Percentiles rank a stretch among this genome's conserved stretches.
Conservation (phyloP, 2,113 vertebrate species). For the Hyaena hyaena region DNA sequence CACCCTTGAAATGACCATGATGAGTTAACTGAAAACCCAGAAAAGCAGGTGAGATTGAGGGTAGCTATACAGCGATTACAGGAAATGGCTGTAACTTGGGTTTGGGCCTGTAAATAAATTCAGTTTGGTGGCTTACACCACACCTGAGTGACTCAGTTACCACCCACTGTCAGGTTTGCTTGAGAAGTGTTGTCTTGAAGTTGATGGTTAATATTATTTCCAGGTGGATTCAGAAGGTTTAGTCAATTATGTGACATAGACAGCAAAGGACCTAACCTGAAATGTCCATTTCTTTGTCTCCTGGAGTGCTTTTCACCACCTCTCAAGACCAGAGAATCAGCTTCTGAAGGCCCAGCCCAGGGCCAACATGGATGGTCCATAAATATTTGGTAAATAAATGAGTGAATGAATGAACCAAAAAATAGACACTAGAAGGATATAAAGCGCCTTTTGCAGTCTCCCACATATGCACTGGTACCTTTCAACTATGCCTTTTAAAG, state of each 20-base stretch:
- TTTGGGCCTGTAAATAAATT: background rate
- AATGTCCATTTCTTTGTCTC: background rate
- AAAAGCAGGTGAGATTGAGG: background rate
- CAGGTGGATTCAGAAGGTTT: background rate
- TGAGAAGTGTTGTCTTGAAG: conserved; percentile 2
- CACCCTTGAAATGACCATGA: background rate
- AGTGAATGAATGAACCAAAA: conserved; percentile 1
- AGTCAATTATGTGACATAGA: background rate
- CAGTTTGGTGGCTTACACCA: background rate
- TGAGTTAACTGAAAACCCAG: background rate
- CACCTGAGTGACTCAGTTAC: background rate
- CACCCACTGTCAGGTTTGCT: background rate
- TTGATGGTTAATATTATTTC: conserved; percentile 22
- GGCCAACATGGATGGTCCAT: background rate
- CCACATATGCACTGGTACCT: background rate
- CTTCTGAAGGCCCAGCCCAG: background rate
- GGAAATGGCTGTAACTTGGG: background rate
- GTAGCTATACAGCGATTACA: background rate
- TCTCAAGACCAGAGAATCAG: background rate
- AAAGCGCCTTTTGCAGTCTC: background rate
- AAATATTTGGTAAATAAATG: background rate
- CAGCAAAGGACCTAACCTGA: background rate
- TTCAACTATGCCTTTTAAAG: background rate
- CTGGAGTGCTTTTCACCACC: background rate
- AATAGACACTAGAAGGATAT: background rate